Base-by-base conservation (phyloP, 2,888 invertebrate genomes). In the Drosophila meridiana region DNA sequence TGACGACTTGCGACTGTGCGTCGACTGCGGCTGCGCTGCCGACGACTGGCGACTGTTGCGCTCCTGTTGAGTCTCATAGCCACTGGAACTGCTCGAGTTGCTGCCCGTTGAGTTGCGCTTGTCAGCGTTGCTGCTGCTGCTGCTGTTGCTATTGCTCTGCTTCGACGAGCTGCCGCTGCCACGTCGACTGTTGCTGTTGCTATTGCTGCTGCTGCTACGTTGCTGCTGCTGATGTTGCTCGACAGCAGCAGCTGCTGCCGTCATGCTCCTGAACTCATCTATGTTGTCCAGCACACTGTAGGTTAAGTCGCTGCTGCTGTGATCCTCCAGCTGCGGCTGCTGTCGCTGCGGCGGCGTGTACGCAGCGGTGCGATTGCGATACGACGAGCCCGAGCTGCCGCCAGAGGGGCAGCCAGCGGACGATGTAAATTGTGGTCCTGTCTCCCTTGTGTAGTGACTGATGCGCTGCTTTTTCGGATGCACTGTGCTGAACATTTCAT, bases 401-500 rank as follows among this genome's bases (percentile, higher is more conserved):
- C 48, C 48, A 6, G 36, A 13, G 28, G 69, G 56, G 60, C 28
- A 62, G 45, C 55, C 45, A 13, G 60, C 26, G 38, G 61, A 14
- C 1, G 34, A 9, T 58, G 76, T 14, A 9, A 38, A 62, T 42
- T 61, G 66, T 38, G 60, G 45, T 40, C 58, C 73, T 32, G 90
- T 69, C 45, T 92, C 95, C 89, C 96, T 96, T 83, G 94, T 95
- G 92, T 96, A 97, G 94, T 96, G 96, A 92, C 98, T 97, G 93
- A 98, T 97, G 92, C 98, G 96, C 92, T 95, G 97, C 93, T 96
- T 96, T 94, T 98, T 98, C 70, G 83, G 76, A 70, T 90, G 90
- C 61, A 77, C 83, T 6, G 84, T 82, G 72, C 83, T 80, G 9
- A 87, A 94, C 95, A 91, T 94, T 93, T 90, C 95, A 83, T 95